Conservation (phyloP, 2,888 invertebrate genomes). For the Nephrocerus scutellatus region DNA sequence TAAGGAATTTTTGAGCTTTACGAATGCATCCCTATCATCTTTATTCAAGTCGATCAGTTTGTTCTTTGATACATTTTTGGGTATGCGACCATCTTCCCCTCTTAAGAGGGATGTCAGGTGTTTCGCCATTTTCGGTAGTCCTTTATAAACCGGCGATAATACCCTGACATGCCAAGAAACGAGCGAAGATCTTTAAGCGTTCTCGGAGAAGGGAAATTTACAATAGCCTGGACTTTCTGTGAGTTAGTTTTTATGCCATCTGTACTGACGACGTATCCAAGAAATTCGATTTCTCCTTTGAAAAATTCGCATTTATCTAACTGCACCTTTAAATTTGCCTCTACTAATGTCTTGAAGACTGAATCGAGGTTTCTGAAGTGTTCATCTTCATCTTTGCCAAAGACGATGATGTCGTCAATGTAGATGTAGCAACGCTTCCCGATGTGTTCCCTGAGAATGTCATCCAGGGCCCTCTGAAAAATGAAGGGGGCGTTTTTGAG, state of each 20-base stretch:
- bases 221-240: conserved; percentile 15
- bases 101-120: conserved; percentile 19
- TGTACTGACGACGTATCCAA: conserved; percentile 15
- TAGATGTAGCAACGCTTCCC: conserved; percentile 13
- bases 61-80: conserved; percentile 13
- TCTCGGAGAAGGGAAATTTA: conserved; percentile 15
- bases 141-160: conserved; percentile 18
- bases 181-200: conserved; percentile 17
- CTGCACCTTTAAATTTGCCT: conserved; percentile 5
- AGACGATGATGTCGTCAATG: conserved; percentile 13
- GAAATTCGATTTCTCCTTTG: conserved; percentile 16
- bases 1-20: no score
- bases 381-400: conserved; percentile 1
- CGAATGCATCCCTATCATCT: no score
- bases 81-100: conserved; percentile 13
- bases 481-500: conserved; percentile 13
- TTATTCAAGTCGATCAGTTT: no score
- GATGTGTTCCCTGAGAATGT: conserved; percentile 9
- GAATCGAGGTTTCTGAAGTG: not conserved
- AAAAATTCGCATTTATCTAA: conserved; percentile 14
- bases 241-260: conserved; percentile 19
- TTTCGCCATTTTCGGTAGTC: conserved; percentile 17
- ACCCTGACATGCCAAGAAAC: conserved; percentile 18
- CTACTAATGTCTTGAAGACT: conserved; percentile 4
- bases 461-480: conserved; percentile 6